A percentile compares a stretch with the other conserved stretches of the same genome.
These are phyloP conservation scores for Drosophila nigrodunni DNA, from an alignment of 1,140 invertebrate genomes.

Conservation along the genomic window DNA sequence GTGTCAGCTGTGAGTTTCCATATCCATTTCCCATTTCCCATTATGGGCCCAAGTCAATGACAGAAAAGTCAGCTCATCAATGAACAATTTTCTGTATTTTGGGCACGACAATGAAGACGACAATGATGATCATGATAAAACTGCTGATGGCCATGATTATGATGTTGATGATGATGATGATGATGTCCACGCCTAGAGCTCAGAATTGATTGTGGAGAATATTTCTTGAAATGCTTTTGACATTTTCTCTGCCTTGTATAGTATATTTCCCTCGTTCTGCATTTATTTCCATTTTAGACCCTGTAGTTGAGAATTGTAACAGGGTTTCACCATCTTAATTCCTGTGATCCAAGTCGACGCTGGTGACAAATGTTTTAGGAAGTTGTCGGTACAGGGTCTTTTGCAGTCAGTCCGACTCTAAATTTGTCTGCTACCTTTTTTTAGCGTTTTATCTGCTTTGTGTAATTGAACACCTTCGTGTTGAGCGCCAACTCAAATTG, in stretches of 20 bases:
- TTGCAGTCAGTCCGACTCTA: too few species aligned
- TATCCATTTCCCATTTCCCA: constrained; percentile 16
- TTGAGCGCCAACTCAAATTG: constrained; percentile 49
- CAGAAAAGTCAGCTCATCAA: constrained; percentile 24
- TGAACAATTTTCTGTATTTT: constrained; percentile 41
- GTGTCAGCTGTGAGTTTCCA: not conserved
- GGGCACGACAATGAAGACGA: constrained; percentile 11
- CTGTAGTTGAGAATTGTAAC: too few species aligned
- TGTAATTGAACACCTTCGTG: constrained; percentile 57
- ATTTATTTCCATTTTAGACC: not conserved
- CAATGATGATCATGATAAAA: too few species aligned
- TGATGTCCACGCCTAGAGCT: constrained; percentile 5
- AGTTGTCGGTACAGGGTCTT: too few species aligned
- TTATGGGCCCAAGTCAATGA: constrained; percentile 1
- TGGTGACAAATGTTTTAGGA: too few species aligned
- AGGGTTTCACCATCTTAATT: too few species aligned
- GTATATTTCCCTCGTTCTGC: not conserved
- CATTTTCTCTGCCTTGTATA: constrained; percentile 28
- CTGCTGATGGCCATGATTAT: too few species aligned
- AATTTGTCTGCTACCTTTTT: not conserved
- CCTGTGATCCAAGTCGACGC: too few species aligned
- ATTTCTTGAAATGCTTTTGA: constrained; percentile 47
- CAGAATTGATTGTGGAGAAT: constrained; percentile 40
- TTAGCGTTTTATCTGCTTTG: constrained; percentile 24
- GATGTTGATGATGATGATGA: not conserved